Conservation (phyloP, 2,113 vertebrate genomes). For the Tylochromis polylepis region DNA sequence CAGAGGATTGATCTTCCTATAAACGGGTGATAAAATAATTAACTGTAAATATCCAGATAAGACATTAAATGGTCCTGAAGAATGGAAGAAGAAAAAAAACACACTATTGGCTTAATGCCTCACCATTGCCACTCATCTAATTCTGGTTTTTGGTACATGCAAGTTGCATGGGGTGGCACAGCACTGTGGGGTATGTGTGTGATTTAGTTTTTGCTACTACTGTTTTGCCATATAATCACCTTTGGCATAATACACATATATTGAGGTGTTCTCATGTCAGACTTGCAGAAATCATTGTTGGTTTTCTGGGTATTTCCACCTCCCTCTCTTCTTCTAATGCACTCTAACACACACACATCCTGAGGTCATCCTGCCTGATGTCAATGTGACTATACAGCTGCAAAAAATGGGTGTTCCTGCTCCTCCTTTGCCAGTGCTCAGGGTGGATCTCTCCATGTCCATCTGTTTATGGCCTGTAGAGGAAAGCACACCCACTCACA, state of each 20-base stretch:
- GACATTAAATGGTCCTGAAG: neutral
- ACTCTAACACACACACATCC: neutral
- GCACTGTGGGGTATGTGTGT: neutral
- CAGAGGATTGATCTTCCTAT: constrained; percentile 24
- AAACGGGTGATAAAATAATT: constrained; percentile 16
- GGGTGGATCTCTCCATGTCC: constrained; percentile 38
- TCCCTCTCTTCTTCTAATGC: neutral
- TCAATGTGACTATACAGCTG: constrained; percentile 52
- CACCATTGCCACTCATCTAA: neutral
- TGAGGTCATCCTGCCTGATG: constrained; percentile 38
- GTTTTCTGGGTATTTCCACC: neutral
- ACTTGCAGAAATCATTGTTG: neutral
- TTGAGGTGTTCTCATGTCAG: neutral
- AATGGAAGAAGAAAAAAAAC: neutral
- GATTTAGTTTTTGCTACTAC: constrained; percentile 1
- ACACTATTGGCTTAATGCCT: constrained; percentile 1
- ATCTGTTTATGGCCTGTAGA: constrained; percentile 45
- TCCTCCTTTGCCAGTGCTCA: constrained; percentile 7
- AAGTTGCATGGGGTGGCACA: neutral
- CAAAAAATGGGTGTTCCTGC: constrained; percentile 44
- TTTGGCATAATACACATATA: neutral
- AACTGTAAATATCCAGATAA: constrained; percentile 8
- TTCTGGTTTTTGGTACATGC: neutral
- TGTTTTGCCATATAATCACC: neutral
- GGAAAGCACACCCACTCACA: neutral